Evolutionary conservation across 53 echinoderm and acorn worm genomes (phyloP), one percentile per base, ranked within the genome.

Genomic region (Luidia sarsii): DNA sequence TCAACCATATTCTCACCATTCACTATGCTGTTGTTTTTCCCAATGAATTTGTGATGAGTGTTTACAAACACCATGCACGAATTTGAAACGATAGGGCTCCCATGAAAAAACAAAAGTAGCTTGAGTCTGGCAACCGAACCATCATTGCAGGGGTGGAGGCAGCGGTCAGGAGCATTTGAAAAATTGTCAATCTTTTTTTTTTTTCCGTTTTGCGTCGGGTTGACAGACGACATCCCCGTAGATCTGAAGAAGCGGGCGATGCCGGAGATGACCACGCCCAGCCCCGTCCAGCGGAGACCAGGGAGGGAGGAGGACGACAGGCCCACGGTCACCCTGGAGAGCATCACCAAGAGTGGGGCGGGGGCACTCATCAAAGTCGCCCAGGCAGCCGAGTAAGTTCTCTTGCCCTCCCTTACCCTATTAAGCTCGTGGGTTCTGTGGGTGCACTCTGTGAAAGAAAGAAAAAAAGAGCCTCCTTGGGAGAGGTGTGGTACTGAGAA

Each of bases 381-480:
- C 24, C 68, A 83, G 83, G 93, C 86, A 86, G 81, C 89, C 79
- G 86, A 89, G 93, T 92, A 89, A 89, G 93, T 86, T 2, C 41
- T 41, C 11, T n/a, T n/a, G 24, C 32, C 3, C 21, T 19, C 36
- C 25, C 64, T 39, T 15, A 19, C 48, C 43, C 45, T 4, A 3
- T 7, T 59, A 24, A 59, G 6, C 7, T 3, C 2, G 19, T 15
- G 22, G 9, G 9, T 21, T 3, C 7, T n/a, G 13, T 43, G 70
- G 34, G 27, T 7, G 27, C 8, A 9, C 30, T 27, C 11, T n/a
- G 8, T 41, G n/a, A n/a, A n/a, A n/a, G n/a, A n/a, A n/a, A n/a
- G n/a, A n/a, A n/a, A n/a, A n/a, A 25, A n/a, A n/a, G n/a, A 14
- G 46, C 14, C 46, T 7, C 7, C 7, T 45, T 7, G 33, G 14